Conservation (phyloP, 2,797 vertebrate genomes). For the Poeciliopsis gracilis region DNA sequence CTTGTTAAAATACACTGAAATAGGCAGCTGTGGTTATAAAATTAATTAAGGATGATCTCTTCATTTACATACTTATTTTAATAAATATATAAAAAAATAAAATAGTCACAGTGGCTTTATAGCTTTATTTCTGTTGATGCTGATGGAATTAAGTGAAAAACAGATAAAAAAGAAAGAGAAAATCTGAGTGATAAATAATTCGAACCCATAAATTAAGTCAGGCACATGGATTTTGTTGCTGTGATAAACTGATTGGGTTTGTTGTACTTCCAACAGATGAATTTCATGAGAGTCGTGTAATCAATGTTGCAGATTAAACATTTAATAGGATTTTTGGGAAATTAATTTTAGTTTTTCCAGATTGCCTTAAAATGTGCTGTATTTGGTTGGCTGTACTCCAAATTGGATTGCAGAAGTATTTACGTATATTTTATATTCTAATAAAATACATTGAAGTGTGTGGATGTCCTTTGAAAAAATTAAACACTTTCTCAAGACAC, state of each 20-base stretch:
- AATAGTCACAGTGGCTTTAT: slow-evolving; percentile 43
- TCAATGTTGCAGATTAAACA: slow-evolving; percentile 19
- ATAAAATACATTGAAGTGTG: not conserved
- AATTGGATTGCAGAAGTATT: not conserved
- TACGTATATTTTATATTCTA: not conserved
- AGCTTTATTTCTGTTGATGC: slow-evolving; percentile 36
- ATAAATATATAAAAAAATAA: not conserved
- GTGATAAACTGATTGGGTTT: slow-evolving; percentile 33
- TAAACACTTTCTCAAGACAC: not conserved
- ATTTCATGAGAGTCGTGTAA: slow-evolving; percentile 26
- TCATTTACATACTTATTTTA: not conserved
- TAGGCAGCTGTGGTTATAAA: not conserved
- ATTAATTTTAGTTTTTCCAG: not conserved
- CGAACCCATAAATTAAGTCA: slow-evolving; percentile 47
- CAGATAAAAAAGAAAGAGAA: not conserved
- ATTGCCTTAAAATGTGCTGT: not conserved
- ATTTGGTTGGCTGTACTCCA: not conserved
- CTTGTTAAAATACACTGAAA: not conserved
- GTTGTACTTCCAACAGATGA: slow-evolving; percentile 16
- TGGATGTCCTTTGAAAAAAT: not conserved
- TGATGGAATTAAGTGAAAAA: slow-evolving; percentile 9
- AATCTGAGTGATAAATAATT: slow-evolving; percentile 41
- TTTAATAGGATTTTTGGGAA: slow-evolving; percentile 15
- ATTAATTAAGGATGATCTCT: not conserved
- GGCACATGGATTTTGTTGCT: slow-evolving; percentile 24